Percentiles rank a stretch among this genome's conserved stretches.
Conservation (phyloP, 2,888 invertebrate species). For the Trimorus sp. region DNA sequence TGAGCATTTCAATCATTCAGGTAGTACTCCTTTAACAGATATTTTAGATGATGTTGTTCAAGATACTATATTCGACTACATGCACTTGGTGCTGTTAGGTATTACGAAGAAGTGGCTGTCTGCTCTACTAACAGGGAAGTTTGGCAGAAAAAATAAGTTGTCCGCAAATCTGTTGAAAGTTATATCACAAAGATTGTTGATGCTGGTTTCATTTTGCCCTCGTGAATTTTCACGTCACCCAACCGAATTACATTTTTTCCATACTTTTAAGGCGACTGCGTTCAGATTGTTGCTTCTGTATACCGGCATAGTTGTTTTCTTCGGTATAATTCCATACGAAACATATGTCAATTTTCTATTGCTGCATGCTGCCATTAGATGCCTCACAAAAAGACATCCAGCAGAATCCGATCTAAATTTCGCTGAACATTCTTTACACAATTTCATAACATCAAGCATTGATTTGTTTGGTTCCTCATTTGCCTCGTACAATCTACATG, state of each 20-base stretch:
- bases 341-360: constrained; percentile 68
- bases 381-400: constrained; percentile 51
- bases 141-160: no score
- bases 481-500: constrained; percentile 71
- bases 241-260: constrained; percentile 6
- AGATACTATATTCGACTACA: constrained; percentile 32
- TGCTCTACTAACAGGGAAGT: constrained; percentile 1
- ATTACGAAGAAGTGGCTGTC: constrained; percentile 15
- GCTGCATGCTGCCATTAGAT: constrained; percentile 66
- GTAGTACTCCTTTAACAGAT: constrained; percentile 1
- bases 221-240: constrained; percentile 33
- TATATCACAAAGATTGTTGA: background rate
- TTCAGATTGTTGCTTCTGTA: constrained; percentile 69
- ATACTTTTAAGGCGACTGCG: constrained; percentile 70
- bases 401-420: constrained; percentile 39
- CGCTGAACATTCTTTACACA: constrained; percentile 19
- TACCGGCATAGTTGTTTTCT: constrained; percentile 68
- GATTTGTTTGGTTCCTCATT: constrained; percentile 65
- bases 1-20: constrained; percentile 21
- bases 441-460: constrained; percentile 6
- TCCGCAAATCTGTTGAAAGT: background rate
- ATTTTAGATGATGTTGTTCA: constrained; percentile 30
- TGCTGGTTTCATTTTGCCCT: constrained; percentile 5
- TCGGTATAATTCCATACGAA: constrained; percentile 57
- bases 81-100: constrained; percentile 29